phyloP scores from a whole-genome alignment of 64 coral and sea anemone species.

The Dendrophyllia cribrosa region DNA sequence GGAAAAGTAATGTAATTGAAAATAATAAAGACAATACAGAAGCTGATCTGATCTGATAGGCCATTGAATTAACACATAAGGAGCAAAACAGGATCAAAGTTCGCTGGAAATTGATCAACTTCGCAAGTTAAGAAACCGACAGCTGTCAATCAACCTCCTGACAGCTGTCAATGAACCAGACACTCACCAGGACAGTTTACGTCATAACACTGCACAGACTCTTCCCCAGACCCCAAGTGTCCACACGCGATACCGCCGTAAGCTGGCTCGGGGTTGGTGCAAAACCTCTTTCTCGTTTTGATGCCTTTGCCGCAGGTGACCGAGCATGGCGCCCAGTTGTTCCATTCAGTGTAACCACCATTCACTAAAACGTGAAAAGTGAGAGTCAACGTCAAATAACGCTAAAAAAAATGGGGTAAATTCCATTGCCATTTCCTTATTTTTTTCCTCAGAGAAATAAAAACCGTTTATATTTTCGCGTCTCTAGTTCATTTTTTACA shows the following conservation, averaged over 20 bases:
- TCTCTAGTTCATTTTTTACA: too few species aligned
- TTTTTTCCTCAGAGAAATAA: too few species aligned
- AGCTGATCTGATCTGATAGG: too few species aligned
- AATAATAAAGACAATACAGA: too few species aligned
- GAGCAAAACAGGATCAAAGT: too few species aligned
- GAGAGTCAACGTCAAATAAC: background rate
- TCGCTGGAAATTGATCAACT: too few species aligned
- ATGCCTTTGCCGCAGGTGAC: slow-evolving; percentile 74
- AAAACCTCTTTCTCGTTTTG: slow-evolving; percentile 79
- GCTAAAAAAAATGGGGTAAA: background rate
- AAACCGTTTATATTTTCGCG: too few species aligned
- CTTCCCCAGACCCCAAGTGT: slow-evolving; percentile 69
- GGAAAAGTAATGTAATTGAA: too few species aligned
- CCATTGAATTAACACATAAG: too few species aligned
- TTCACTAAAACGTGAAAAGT: slow-evolving; percentile 61
- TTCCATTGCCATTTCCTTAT: background rate
- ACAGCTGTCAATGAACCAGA: background rate
- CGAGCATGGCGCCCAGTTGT: slow-evolving; percentile 81
- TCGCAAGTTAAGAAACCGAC: too few species aligned
- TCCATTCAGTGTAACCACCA: slow-evolving; percentile 91
- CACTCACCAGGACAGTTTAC: slow-evolving; percentile 88
- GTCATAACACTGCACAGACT: slow-evolving; percentile 75
- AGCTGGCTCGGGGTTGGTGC: slow-evolving; percentile 82
- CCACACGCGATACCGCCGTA: slow-evolving; percentile 82
- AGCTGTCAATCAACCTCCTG: background rate